Conservation (phyloP, 2,888 invertebrate species). For the Lacanobia wlatinum region DNA sequence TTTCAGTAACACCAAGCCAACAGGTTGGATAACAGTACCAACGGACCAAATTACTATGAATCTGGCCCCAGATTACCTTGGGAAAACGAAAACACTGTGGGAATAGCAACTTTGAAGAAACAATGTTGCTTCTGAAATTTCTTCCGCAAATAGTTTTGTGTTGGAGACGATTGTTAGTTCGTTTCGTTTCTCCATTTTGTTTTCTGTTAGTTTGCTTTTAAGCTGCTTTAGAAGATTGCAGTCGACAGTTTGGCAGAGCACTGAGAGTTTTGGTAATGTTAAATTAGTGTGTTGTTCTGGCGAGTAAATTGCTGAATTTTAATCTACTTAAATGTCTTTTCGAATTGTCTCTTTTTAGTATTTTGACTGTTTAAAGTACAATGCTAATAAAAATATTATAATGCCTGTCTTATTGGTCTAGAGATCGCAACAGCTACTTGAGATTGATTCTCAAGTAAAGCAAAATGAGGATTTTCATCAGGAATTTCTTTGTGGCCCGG, state of each 20-base stretch:
- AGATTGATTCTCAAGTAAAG: too few relatives aligned
- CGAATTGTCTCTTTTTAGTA: too few relatives aligned
- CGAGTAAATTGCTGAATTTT: background rate
- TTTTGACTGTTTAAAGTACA: too few relatives aligned
- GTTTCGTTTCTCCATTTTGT: conserved; percentile 33
- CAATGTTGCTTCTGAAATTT: conserved; percentile 55
- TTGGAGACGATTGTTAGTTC: conserved; percentile 23
- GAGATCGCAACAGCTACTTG: too few relatives aligned
- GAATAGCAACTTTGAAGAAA: conserved; percentile 51
- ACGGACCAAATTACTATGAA: conserved; percentile 50
- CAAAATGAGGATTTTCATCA: too few relatives aligned
- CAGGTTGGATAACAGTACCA: conserved; percentile 60
- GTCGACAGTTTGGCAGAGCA: conserved; percentile 9
- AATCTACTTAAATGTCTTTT: background rate
- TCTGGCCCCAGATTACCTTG: conserved; percentile 52
- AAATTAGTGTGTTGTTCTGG: background rate
- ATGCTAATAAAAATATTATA: too few relatives aligned
- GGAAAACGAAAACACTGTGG: conserved; percentile 59
- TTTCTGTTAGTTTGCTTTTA: conserved; percentile 13
- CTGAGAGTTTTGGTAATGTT: conserved; percentile 7
- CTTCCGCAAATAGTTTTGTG: conserved; percentile 59
- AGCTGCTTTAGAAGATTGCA: conserved; percentile 17
- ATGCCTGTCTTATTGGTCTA: too few relatives aligned
- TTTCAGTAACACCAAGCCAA: conserved; percentile 54
- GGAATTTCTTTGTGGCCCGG: too few relatives aligned